A percentile compares a stretch with the other conserved stretches of the same genome.
Conservation (phyloP, 2,113 vertebrate species). For the Lophotis ruficrista region DNA sequence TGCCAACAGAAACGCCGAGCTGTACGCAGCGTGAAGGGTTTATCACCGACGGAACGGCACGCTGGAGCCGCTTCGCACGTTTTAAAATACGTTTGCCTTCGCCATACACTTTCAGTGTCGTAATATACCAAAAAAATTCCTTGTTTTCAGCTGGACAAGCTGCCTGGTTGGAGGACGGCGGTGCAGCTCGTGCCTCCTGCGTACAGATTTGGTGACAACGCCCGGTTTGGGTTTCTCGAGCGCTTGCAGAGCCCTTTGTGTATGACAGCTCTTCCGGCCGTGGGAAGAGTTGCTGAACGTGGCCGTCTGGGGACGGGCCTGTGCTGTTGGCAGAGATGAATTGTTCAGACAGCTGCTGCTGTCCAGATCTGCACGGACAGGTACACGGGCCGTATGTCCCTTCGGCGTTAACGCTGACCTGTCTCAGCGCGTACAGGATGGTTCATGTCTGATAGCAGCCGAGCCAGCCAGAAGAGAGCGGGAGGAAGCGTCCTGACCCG, state of each 20-base stretch:
- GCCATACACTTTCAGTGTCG: not conserved
- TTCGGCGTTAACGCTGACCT: not conserved
- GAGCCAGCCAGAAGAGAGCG: not conserved
- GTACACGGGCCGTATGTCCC: not conserved
- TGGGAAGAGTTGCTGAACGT: not conserved
- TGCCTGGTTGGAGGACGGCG: not conserved
- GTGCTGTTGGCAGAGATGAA: slow-evolving; percentile 2
- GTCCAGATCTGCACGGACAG: not conserved
- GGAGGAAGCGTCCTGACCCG: not conserved
- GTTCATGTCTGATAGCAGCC: not conserved
- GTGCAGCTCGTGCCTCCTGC: not conserved
- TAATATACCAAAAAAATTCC: not conserved
- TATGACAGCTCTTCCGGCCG: not conserved
- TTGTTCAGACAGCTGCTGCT: slow-evolving; percentile 20
- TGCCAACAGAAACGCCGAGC: not conserved
- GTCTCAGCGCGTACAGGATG: not conserved
- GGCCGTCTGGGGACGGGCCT: not conserved
- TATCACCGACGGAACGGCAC: not conserved
- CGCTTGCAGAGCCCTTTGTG: not conserved
- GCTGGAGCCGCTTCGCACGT: no score
- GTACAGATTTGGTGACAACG: not conserved
- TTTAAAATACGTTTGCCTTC: not conserved
- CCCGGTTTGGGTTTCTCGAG: not conserved
- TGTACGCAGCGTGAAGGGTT: not conserved
- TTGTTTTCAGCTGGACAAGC: not conserved